phyloP scores from a whole-genome alignment of 2,888 invertebrate genomes.

The Cordilura impudica region DNA sequence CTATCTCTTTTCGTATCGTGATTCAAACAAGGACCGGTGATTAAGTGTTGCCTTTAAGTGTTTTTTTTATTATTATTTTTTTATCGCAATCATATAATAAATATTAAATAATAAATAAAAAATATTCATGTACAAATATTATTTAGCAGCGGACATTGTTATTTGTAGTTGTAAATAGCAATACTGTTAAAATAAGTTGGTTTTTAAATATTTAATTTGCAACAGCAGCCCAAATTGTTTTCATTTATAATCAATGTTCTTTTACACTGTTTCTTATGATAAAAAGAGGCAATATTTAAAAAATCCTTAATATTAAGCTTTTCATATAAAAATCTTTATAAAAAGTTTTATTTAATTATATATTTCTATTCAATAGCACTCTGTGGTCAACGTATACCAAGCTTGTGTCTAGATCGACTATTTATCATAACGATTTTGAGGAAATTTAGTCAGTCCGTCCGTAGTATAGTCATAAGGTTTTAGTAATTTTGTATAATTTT shows the following conservation, averaged over 20 bases:
- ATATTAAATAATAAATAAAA: background rate
- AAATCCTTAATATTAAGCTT: background rate
- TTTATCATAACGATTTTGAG: no score
- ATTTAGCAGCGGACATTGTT: background rate
- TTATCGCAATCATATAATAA: background rate
- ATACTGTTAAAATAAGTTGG: background rate
- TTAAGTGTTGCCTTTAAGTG: background rate
- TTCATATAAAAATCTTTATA: no score
- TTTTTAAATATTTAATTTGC: background rate
- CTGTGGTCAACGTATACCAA: no score
- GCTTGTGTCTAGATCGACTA: no score
- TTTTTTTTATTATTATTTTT: no score
- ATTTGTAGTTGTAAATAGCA: background rate
- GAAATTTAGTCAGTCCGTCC: no score
- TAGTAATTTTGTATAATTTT: no score
- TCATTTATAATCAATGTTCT: background rate
- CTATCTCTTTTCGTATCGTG: background rate
- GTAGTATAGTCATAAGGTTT: no score
- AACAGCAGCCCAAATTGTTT: background rate
- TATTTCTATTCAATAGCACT: no score
- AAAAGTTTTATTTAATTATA: no score
- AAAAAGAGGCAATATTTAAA: background rate
- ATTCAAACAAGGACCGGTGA: background rate
- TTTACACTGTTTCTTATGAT: background rate
- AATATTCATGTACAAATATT: background rate